Conservation (phyloP, 2,113 vertebrate genomes). For the Carlito syrichta region DNA sequence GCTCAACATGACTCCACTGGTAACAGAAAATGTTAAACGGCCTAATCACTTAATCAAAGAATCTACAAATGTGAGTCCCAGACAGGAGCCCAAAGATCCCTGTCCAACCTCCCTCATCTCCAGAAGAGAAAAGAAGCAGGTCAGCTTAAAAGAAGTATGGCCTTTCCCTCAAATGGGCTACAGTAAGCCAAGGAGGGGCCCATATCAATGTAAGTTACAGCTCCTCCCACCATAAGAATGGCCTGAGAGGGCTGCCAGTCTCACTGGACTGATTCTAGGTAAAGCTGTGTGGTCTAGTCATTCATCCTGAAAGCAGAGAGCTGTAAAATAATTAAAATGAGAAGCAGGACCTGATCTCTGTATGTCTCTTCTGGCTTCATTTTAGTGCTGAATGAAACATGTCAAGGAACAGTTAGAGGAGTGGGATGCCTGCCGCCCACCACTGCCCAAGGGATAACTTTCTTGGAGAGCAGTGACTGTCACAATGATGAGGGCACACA, state of each 20-base stretch:
- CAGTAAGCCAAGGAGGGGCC: not conserved
- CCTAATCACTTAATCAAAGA: not conserved
- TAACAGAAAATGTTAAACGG: not conserved
- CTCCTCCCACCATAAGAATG: not conserved
- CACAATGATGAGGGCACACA: not conserved
- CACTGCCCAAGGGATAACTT: not conserved
- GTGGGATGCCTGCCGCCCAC: not conserved
- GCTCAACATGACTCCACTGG: not conserved
- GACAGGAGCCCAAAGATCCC: not conserved
- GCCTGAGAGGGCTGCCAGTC: not conserved
- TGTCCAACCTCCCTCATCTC: not conserved
- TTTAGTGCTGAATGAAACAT: too few relatives aligned
- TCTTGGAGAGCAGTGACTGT: not conserved
- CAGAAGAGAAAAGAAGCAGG: not conserved
- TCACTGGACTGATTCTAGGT: not conserved
- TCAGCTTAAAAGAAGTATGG: not conserved
- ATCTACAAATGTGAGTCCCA: not conserved
- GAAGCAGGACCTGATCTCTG: not conserved
- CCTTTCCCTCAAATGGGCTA: not conserved
- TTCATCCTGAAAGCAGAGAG: not conserved
- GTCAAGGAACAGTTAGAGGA: not conserved
- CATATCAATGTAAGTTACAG: accelerated
- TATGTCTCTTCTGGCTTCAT: not conserved
- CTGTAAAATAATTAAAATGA: not conserved
- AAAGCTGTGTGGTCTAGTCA: not conserved